Evolutionary conservation across 2,888 invertebrate genomes (phyloP).

Genomic region (Philereme vetulata): DNA sequence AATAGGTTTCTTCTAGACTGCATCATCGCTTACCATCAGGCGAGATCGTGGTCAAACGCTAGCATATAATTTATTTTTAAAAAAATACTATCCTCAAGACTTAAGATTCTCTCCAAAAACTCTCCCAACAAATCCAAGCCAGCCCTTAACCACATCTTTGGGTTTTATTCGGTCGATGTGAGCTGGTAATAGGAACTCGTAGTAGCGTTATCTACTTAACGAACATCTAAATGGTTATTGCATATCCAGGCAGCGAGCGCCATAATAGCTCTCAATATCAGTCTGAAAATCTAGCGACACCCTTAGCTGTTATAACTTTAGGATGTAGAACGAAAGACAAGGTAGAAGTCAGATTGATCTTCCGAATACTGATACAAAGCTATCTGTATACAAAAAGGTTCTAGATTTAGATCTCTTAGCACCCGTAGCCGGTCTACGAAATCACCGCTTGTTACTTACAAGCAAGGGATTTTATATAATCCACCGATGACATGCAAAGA

Average conservation of each 20-base stretch:
- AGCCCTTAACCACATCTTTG: slow-evolving; percentile 37
- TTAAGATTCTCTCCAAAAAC: too few relatives aligned
- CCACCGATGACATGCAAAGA: not conserved
- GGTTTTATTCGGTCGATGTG: slow-evolving; percentile 39
- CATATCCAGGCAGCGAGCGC: slow-evolving; percentile 26
- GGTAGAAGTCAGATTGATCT: not conserved
- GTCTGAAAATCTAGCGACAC: slow-evolving; percentile 16
- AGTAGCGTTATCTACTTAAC: slow-evolving; percentile 35
- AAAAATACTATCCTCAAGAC: too few relatives aligned
- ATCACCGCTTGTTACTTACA: not conserved
- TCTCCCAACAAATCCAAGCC: not conserved
- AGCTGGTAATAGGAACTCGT: slow-evolving; percentile 24
- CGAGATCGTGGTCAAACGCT: too few relatives aligned
- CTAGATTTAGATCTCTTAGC: slow-evolving; percentile 1
- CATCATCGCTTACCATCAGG: too few relatives aligned
- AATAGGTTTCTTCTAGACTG: too few relatives aligned
- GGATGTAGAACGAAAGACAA: not conserved
- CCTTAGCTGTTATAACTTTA: slow-evolving; percentile 6
- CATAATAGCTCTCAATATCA: slow-evolving; percentile 24
- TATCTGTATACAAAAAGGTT: not conserved
- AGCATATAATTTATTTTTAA: too few relatives aligned
- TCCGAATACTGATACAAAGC: not conserved
- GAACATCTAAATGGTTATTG: slow-evolving; percentile 34
- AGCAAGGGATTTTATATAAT: not conserved
- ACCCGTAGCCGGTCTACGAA: slow-evolving; percentile 12